Percentiles rank a stretch among this genome's conserved stretches.
Evolutionary conservation across 92 coral and sea anemone genomes (phyloP).

Genomic region (Epizoanthus stellaris): DNA sequence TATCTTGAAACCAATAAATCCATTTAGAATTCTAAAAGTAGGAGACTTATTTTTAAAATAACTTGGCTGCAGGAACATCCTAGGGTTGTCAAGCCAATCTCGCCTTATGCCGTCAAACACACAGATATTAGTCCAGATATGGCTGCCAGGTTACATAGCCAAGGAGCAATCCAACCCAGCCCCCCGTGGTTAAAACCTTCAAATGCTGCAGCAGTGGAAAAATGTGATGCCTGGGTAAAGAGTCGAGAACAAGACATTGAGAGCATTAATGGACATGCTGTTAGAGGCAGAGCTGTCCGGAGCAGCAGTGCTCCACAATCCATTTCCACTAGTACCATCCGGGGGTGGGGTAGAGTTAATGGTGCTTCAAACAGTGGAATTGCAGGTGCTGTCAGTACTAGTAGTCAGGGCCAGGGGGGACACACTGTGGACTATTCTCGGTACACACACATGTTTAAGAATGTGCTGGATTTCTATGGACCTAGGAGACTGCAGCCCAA

Average conservation of each 20-base stretch:
- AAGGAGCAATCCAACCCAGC: not conserved
- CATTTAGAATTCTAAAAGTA: not conserved
- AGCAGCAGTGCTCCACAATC: slow-evolving; percentile 30
- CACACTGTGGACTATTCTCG: slow-evolving; percentile 70
- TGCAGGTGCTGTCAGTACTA: not conserved
- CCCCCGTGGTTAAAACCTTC: slow-evolving; percentile 11
- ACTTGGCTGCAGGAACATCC: not conserved
- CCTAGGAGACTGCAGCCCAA: slow-evolving; percentile 73
- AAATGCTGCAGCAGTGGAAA: not conserved
- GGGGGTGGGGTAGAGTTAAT: slow-evolving; percentile 9
- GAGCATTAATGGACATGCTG: not conserved
- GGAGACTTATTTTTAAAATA: not conserved
- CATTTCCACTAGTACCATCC: not conserved
- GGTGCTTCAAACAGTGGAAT: not conserved
- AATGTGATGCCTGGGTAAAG: slow-evolving; percentile 19
- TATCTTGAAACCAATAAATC: no score
- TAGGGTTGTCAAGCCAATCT: not conserved
- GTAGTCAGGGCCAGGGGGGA: not conserved
- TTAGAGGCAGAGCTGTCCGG: not conserved
- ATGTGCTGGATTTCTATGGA: slow-evolving; percentile 88
- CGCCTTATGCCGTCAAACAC: slow-evolving; percentile 1
- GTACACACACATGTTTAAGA: slow-evolving; percentile 89
- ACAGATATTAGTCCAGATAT: not conserved
- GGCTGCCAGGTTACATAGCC: slow-evolving; percentile 6
- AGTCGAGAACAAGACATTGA: slow-evolving; percentile 3